Evolutionary conservation across 2,797 vertebrate genomes (phyloP).

Genomic region (Echeneis naucrates): DNA sequence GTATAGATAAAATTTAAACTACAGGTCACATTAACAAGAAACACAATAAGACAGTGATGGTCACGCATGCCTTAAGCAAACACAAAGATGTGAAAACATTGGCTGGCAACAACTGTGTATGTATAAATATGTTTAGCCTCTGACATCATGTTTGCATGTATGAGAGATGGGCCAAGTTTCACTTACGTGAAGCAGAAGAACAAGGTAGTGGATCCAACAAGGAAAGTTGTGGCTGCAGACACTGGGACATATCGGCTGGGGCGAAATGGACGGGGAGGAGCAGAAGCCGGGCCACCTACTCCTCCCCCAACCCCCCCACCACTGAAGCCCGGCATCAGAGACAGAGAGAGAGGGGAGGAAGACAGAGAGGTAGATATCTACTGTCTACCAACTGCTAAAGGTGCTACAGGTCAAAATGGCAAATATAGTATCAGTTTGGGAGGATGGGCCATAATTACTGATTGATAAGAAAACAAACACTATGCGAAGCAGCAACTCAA

Average conservation of each 20-base stretch:
- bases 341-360: constrained; percentile 52
- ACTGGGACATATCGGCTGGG: constrained; percentile 98
- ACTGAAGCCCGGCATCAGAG: constrained; percentile 84
- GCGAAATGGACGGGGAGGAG: constrained; percentile 90
- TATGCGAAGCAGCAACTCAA: constrained; percentile 66
- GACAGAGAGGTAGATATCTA: constrained; percentile 63
- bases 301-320: constrained; percentile 84
- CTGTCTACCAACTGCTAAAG: constrained; percentile 58
- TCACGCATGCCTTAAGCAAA: constrained; percentile 9
- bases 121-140: not conserved
- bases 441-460: constrained; percentile 60
- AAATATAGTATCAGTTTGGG: constrained; percentile 38
- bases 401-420: constrained; percentile 61
- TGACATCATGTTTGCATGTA: not conserved
- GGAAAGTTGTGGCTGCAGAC: constrained; percentile 93
- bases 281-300: constrained; percentile 81
- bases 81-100: not conserved
- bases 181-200: constrained; percentile 99
- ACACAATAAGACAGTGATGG: not conserved
- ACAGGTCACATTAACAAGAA: not conserved
- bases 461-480: constrained; percentile 43
- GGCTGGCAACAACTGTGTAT: not conserved
- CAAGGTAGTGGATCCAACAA: constrained; percentile 95
- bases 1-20: not conserved
- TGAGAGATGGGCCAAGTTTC: not conserved